Evolutionary conservation across 2,888 invertebrate species (phyloP).

Genomic region (Plebejus anna): DNA sequence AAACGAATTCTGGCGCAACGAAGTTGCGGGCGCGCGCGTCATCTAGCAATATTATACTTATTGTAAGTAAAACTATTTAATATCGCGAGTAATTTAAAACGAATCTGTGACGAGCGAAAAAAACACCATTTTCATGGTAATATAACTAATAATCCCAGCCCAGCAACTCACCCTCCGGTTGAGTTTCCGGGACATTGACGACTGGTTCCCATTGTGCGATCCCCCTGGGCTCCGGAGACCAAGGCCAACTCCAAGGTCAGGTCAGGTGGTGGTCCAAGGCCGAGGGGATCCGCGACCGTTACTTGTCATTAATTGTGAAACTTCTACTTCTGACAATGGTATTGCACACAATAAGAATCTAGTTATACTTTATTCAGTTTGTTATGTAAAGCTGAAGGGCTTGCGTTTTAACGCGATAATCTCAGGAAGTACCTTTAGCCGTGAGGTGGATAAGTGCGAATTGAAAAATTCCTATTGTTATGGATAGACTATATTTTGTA

Average conservation of each 20-base stretch:
- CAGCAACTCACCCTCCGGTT: neutral
- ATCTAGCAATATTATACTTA: too few relatives aligned
- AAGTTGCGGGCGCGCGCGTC: too few relatives aligned
- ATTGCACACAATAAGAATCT: neutral
- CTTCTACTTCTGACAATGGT: neutral
- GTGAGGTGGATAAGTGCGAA: too few relatives aligned
- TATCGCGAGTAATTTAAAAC: neutral
- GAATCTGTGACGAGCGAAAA: neutral
- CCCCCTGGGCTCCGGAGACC: conserved; percentile 38
- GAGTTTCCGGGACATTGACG: neutral
- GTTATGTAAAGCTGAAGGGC: too few relatives aligned
- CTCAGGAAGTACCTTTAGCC: too few relatives aligned
- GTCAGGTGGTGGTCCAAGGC: conserved; percentile 39
- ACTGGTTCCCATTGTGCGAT: conserved; percentile 36
- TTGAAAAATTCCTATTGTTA: neutral
- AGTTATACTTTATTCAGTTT: too few relatives aligned
- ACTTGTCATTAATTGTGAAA: neutral
- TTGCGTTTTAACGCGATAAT: neutral
- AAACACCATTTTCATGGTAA: neutral
- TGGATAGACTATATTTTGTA: neutral
- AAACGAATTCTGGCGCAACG: too few relatives aligned
- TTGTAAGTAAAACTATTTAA: too few relatives aligned
- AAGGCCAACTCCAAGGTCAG: conserved; percentile 42
- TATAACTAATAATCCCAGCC: neutral
- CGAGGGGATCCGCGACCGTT: neutral